Base-by-base conservation (phyloP, 2,888 invertebrate species). In the Alitta virens region DNA sequence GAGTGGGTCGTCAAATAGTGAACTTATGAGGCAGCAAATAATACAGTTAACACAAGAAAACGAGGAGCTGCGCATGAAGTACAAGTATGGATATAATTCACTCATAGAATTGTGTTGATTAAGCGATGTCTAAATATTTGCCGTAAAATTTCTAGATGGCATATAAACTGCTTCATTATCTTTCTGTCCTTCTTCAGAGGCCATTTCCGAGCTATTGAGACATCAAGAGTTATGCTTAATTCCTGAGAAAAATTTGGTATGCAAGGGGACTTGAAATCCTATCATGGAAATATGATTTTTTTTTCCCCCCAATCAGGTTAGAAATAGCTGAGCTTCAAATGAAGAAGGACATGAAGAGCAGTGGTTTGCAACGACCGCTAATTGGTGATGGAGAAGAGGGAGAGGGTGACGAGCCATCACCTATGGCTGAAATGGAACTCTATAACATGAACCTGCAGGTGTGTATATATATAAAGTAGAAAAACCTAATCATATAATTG, bases 1-100 rank as follows among this genome's bases (percentile, higher is more conserved):
- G 69, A 83, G 83, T 52, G 84, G 84, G 27, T 80, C 83, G 7
- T 80, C 82, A 5, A 83, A 82, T 33, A 81, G 83, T 40, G 78
- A 80, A 18, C 68, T 80, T 25, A 71, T 75, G 26, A 72, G 76
- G 43, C 66, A 68, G 49, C 75, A 76, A 56, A 66, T 78, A 57
- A 71, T 77, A 21, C 58, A 70, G 7, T 71, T 76, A 9, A 72
- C 73, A 21, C 67, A 63, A 27, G 71, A 75, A 56, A 62, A 75
- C 24, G 75, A 76, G 46, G 71, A 74, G 9, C 53, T 74, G n/a
- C 72, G 71, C 61, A 72, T 75, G 26, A 72, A 72, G 61, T 75
- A 78, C 68, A 73, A 72, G 78, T 78, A 65, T 42, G 59, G 3
- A 46, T n/a, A n/a, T n/a, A n/a, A n/a, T n/a, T n/a, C n/a, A n/a